A percentile compares a stretch with the other conserved stretches of the same genome.
These are phyloP conservation scores for Galbula dea DNA, from an alignment of 2,113 vertebrate species.

Conservation along the genomic window DNA sequence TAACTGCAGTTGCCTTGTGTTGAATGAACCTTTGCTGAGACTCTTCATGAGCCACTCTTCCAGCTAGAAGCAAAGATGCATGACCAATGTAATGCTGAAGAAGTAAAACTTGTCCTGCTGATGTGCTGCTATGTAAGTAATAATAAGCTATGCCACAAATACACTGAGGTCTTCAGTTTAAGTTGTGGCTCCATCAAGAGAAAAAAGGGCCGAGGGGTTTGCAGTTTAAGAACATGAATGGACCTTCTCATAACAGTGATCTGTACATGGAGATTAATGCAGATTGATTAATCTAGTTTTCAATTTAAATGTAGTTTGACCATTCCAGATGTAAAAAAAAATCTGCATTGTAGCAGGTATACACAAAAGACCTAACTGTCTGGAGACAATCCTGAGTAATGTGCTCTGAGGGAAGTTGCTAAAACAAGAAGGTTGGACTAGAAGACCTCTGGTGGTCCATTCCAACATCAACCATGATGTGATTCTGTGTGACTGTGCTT, in stretches of 20 bases:
- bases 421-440: no score
- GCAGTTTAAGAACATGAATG: not conserved
- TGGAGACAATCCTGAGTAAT: no score
- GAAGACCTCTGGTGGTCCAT: no score
- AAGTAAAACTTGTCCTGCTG: not conserved
- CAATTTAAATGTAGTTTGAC: not conserved
- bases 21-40: not conserved
- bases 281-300: not conserved
- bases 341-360: not conserved
- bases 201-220: not conserved
- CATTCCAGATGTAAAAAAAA: no score
- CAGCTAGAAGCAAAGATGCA: not conserved
- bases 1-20: not conserved
- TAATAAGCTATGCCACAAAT: not conserved
- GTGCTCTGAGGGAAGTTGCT: no score
- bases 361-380: not conserved
- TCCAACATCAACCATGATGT: no score
- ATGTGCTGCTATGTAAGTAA: no score
- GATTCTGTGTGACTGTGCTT: not conserved
- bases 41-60: not conserved
- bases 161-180: not conserved
- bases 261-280: not conserved
- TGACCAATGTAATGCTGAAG: not conserved
- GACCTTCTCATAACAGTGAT: not conserved
- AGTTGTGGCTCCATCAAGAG: fast-evolving